Percentiles rank a stretch among this genome's conserved stretches.
phyloP scores from a whole-genome alignment of 2,888 invertebrate species.

The Petrophora chlorosata region DNA sequence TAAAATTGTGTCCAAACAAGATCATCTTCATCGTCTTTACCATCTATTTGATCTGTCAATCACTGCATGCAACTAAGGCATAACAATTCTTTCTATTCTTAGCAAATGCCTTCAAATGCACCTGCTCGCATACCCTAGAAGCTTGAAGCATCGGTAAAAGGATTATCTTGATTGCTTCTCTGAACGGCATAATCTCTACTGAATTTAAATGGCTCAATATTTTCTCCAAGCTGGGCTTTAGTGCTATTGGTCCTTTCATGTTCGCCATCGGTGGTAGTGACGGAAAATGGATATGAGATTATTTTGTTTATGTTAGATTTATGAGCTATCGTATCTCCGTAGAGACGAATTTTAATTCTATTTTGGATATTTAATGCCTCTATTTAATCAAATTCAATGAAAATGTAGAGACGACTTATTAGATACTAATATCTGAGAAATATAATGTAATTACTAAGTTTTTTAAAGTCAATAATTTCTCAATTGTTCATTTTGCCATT shows the following conservation, averaged over 20 bases:
- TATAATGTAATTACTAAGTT: too few relatives aligned
- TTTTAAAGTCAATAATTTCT: too few relatives aligned
- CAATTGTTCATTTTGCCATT: too few relatives aligned
- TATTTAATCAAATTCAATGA: too few relatives aligned
- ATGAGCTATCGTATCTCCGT: not conserved
- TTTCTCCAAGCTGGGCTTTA: slow-evolving; percentile 1
- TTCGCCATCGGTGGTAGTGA: slow-evolving; percentile 1
- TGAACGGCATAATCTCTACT: slow-evolving; percentile 12
- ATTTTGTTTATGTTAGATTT: slow-evolving; percentile 11
- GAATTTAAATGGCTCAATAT: slow-evolving; percentile 16
- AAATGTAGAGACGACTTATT: too few relatives aligned
- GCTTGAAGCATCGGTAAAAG: slow-evolving; percentile 4
- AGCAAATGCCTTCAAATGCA: not conserved
- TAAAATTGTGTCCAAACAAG: too few relatives aligned
- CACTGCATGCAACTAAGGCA: too few relatives aligned
- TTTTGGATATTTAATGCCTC: not conserved
- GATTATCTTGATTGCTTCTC: slow-evolving; percentile 16
- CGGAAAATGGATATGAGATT: slow-evolving; percentile 5
- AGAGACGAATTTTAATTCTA: too few relatives aligned
- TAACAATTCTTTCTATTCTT: not conserved
- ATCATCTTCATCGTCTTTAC: too few relatives aligned
- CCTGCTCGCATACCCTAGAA: not conserved
- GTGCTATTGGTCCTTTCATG: slow-evolving; percentile 8
- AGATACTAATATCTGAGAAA: too few relatives aligned
- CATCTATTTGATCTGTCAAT: too few relatives aligned